phyloP scores from a whole-genome alignment of 2,888 invertebrate genomes.

The Dolichopus griseipennis region DNA sequence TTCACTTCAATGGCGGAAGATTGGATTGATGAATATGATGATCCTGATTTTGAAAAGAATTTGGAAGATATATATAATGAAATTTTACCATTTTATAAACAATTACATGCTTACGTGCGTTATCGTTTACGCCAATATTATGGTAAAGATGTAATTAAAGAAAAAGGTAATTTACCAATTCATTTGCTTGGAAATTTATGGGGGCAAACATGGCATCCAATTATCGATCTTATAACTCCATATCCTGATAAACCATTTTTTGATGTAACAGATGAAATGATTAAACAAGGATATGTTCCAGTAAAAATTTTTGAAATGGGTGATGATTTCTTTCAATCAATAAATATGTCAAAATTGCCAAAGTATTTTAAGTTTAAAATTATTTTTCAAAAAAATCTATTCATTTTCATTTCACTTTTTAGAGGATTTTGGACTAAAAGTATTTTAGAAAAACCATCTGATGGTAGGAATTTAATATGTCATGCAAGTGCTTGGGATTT shows the following conservation, averaged over 20 bases:
- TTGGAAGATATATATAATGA: conserved; percentile 60
- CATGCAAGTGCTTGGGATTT: conserved; percentile 88
- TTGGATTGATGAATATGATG: conserved; percentile 66
- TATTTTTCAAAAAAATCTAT: background rate
- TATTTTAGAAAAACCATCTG: conserved; percentile 66
- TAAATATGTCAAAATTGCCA: conserved; percentile 72
- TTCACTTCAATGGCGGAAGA: conserved; percentile 58
- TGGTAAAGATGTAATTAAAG: conserved; percentile 55
- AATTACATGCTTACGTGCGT: conserved; percentile 75
- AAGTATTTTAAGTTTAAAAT: conserved; percentile 17
- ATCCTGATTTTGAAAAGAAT: conserved; percentile 57
- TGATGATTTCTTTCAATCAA: conserved; percentile 74
- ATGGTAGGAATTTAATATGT: conserved; percentile 63
- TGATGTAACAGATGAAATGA: conserved; percentile 64
- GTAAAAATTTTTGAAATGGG: conserved; percentile 70
- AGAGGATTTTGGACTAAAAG: conserved; percentile 75
- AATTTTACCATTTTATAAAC: conserved; percentile 68
- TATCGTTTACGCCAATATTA: conserved; percentile 60
- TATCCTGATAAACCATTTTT: conserved; percentile 59
- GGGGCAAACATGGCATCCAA: conserved; percentile 63
- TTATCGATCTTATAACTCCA: conserved; percentile 54
- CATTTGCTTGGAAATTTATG: conserved; percentile 75
- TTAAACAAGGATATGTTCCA: conserved; percentile 60
- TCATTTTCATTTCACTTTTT: background rate
- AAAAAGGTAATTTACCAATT: conserved; percentile 64